Evolutionary conservation across 1,140 invertebrate species (phyloP).

Genomic region (Alviniconcha marisindica): DNA sequence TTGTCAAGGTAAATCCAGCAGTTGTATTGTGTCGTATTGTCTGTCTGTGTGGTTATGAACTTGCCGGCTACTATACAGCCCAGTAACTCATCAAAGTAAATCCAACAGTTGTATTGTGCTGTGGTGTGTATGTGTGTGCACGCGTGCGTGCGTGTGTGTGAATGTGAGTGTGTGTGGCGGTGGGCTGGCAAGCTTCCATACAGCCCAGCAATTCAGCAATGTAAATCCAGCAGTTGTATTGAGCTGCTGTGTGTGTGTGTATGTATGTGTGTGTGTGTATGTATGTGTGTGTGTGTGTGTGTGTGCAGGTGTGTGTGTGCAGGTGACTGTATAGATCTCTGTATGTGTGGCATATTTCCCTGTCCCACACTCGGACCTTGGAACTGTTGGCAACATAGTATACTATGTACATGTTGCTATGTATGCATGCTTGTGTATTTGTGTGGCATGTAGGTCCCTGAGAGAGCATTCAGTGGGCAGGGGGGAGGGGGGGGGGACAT

Average conservation of each 20-base stretch:
- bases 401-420: not conserved
- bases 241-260: no score
- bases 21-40: no score
- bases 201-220: conserved; percentile 94
- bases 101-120: no score
- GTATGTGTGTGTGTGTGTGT: conserved; percentile 16
- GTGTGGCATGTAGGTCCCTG: not conserved
- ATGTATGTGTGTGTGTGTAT: not conserved
- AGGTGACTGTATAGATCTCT: not conserved
- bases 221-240: no score
- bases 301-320: not conserved
- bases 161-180: no score
- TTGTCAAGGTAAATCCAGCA: conserved; percentile 91
- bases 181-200: conserved; percentile 98
- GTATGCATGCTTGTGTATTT: not conserved
- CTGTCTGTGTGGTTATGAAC: no score
- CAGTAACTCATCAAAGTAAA: conserved; percentile 92
- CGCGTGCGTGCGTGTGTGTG: not conserved
- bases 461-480: no score
- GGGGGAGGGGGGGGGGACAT: not conserved
- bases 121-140: no score
- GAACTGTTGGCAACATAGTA: no score
- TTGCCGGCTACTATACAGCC: conserved; percentile 98
- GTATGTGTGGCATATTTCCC: no score
- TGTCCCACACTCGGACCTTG: no score